phyloP scores from a whole-genome alignment of 2,888 invertebrate species.

The Spilosoma lubricipeda region DNA sequence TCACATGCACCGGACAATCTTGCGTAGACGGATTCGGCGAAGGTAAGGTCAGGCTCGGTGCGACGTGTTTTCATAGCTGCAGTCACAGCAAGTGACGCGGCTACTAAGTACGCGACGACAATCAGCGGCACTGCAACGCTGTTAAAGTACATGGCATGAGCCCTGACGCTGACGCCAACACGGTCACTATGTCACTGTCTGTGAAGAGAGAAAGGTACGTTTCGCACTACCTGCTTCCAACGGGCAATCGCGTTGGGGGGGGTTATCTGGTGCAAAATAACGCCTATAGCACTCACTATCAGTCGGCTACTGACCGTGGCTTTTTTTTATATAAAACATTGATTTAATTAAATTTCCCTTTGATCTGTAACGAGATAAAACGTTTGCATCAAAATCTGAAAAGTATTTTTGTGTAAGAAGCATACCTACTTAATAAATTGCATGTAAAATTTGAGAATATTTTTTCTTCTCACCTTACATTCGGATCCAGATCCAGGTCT shows the following conservation, averaged over 20 bases:
- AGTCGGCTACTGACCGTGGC: conserved; percentile 60
- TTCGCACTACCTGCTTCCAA: conserved; percentile 57
- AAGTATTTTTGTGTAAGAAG: too few relatives aligned
- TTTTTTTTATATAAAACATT: conserved; percentile 9
- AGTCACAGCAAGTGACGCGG: conserved; percentile 45
- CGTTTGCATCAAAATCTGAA: too few relatives aligned
- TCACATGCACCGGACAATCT: conserved; percentile 81
- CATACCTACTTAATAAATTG: not conserved
- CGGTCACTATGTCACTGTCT: conserved; percentile 83
- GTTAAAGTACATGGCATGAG: conserved; percentile 74
- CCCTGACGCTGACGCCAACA: conserved; percentile 69
- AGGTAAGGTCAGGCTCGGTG: conserved; percentile 64
- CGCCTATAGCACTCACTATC: conserved; percentile 57
- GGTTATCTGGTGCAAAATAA: conserved; percentile 73
- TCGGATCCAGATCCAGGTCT: too few relatives aligned
- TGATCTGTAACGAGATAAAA: not conserved
- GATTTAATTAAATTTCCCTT: not conserved
- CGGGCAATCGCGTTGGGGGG: conserved; percentile 66
- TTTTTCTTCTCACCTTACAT: conserved; percentile 15
- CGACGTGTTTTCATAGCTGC: conserved; percentile 46
- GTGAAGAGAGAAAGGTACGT: conserved; percentile 78
- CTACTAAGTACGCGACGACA: conserved; percentile 56
- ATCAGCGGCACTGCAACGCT: conserved; percentile 60
- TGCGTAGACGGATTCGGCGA: conserved; percentile 77
- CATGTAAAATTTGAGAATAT: not conserved